phyloP scores from a whole-genome alignment of 2,113 vertebrate species.

The Dromiciops gliroides region DNA sequence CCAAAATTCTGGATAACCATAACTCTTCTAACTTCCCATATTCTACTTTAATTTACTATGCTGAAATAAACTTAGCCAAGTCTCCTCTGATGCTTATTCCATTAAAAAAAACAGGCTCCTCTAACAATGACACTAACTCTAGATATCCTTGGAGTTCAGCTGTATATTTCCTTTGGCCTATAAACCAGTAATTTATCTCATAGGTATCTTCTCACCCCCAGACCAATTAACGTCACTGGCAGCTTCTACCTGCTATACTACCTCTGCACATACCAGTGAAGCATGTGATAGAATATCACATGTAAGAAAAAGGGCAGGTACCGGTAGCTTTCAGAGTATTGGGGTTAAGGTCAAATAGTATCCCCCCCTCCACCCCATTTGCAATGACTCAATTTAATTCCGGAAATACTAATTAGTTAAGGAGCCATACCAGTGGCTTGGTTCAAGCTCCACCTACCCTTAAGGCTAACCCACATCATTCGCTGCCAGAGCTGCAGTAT shows the following conservation, averaged over 20 bases:
- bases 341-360: slow-evolving; percentile 34
- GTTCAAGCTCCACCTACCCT: slow-evolving; percentile 58
- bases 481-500: slow-evolving; percentile 42
- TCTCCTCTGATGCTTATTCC: slow-evolving; percentile 66
- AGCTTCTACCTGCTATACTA: slow-evolving; percentile 23
- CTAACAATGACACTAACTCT: slow-evolving; percentile 27
- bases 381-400: slow-evolving; percentile 64
- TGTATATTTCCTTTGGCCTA: slow-evolving; percentile 42
- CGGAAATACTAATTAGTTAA: slow-evolving; percentile 26
- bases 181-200: background rate
- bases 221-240: background rate
- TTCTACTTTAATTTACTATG: slow-evolving; percentile 42
- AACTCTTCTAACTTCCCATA: slow-evolving; percentile 15
- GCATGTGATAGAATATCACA: background rate
- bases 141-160: slow-evolving; percentile 72
- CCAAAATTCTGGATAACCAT: background rate
- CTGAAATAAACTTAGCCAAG: slow-evolving; percentile 77
- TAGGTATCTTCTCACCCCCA: background rate
- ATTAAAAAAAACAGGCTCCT: slow-evolving; percentile 43
- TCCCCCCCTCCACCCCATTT: background rate
- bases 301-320: slow-evolving; percentile 48
- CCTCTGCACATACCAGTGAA: background rate
- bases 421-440: slow-evolving; percentile 10
- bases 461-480: slow-evolving; percentile 66
- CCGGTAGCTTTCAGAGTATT: slow-evolving; percentile 1